phyloP scores from a whole-genome alignment of 2,797 vertebrate species.

The Tenualosa ilisha region DNA sequence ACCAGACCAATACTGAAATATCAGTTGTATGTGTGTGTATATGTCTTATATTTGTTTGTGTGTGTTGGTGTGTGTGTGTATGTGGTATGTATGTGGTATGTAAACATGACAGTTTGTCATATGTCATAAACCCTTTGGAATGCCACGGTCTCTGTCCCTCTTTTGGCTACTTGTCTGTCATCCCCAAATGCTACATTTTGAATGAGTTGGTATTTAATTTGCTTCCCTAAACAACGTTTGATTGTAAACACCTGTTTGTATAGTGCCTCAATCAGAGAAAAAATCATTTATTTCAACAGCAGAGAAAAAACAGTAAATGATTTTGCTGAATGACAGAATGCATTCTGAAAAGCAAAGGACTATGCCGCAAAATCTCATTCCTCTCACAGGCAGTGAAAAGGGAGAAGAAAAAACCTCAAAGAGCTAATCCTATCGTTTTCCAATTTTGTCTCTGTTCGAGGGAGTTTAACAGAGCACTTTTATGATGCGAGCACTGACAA shows the following conservation, averaged over 20 bases:
- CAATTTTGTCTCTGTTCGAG: slow-evolving; percentile 61
- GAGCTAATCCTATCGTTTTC: slow-evolving; percentile 60
- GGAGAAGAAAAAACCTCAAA: slow-evolving; percentile 30
- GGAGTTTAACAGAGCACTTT: slow-evolving; percentile 67
- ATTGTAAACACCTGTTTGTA: slow-evolving; percentile 45
- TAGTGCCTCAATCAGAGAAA: slow-evolving; percentile 49
- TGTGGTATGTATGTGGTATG: background rate
- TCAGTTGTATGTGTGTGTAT: background rate
- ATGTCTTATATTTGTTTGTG: background rate
- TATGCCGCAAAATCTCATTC: slow-evolving; percentile 64
- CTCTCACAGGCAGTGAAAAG: slow-evolving; percentile 43
- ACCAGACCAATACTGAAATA: background rate
- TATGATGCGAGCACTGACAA: slow-evolving; percentile 73
- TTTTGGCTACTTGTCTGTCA: background rate
- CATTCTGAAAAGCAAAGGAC: slow-evolving; percentile 8
- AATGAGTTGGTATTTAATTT: slow-evolving; percentile 50
- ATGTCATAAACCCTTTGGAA: too few relatives aligned
- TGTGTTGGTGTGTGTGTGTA: too few relatives aligned
- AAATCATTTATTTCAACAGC: slow-evolving; percentile 35
- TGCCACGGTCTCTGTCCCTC: background rate
- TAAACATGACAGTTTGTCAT: background rate
- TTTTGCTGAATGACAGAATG: slow-evolving; percentile 31
- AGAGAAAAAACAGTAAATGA: slow-evolving; percentile 22
- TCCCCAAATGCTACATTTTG: slow-evolving; percentile 42
- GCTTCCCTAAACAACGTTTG: slow-evolving; percentile 56